A percentile compares a stretch with the other conserved stretches of the same genome.
Conservation (phyloP, 2,113 vertebrate species). For the Chinchilla lanigera region DNA sequence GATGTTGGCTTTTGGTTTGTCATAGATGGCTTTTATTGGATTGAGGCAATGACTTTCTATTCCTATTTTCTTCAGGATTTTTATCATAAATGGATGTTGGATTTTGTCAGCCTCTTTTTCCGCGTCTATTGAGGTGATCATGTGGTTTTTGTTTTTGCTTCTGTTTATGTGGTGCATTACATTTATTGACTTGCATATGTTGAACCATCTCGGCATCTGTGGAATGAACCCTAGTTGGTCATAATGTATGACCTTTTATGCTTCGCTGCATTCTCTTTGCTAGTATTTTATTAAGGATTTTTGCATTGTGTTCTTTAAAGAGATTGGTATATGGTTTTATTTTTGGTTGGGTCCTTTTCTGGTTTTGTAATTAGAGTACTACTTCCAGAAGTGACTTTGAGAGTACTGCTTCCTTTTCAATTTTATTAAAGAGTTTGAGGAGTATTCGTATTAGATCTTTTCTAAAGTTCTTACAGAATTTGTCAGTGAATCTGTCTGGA, state of each 20-base stretch:
- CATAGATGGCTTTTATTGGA: background rate
- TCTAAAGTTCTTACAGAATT: background rate
- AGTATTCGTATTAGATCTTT: background rate
- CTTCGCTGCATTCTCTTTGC: background rate
- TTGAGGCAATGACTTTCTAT: background rate
- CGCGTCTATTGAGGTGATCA: background rate
- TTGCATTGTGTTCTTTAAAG: background rate
- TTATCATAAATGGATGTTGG: background rate
- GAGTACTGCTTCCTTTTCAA: background rate
- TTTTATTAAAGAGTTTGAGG: background rate
- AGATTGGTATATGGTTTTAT: background rate
- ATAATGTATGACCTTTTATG: background rate
- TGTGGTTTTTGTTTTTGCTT: background rate
- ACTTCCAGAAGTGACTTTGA: background rate
- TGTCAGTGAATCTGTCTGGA: background rate
- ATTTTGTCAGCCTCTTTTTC: background rate
- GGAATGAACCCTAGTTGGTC: background rate
- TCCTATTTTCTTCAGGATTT: background rate
- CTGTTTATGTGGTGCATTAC: background rate
- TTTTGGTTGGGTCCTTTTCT: background rate
- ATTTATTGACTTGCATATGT: background rate
- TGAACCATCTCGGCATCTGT: background rate
- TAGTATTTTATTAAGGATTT: background rate
- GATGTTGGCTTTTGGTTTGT: background rate
- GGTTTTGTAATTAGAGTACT: background rate